These are phyloP conservation scores for Clarias pachynema DNA, from an alignment of 2,797 vertebrate genomes.

Conservation along the genomic window DNA sequence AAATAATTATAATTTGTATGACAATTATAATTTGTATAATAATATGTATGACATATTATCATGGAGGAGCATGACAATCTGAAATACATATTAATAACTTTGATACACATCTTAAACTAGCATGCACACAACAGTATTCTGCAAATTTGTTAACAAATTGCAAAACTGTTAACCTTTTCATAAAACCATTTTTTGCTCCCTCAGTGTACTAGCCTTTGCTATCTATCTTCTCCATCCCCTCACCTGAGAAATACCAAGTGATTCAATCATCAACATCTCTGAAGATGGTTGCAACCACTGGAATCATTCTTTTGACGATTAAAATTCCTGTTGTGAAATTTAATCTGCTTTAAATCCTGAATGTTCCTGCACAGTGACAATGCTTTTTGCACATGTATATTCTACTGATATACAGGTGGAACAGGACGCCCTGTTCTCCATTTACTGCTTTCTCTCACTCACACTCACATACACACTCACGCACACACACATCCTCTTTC, in stretches of 20 bases:
- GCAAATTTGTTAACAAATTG: background rate
- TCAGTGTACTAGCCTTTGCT: background rate
- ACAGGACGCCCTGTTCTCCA: constrained; percentile 30
- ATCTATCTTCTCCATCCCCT: background rate
- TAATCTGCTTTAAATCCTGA: constrained; percentile 37
- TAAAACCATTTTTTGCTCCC: background rate
- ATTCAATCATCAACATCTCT: background rate
- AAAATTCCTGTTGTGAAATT: constrained; percentile 26
- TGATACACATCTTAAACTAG: background rate
- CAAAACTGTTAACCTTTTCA: background rate
- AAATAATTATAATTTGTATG: background rate
- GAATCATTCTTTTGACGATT: background rate
- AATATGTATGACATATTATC: no score
- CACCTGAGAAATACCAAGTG: background rate
- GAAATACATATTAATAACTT: background rate
- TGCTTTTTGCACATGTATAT: constrained; percentile 60
- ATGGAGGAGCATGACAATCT: background rate
- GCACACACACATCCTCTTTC: constrained; percentile 43
- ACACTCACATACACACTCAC: constrained; percentile 18
- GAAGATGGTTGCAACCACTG: background rate
- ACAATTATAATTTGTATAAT: no score
- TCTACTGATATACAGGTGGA: constrained; percentile 52
- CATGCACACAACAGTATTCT: background rate
- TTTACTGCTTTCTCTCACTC: constrained; percentile 41
- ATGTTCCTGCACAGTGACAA: constrained; percentile 43